A percentile compares a stretch with the other conserved stretches of the same genome.
These are phyloP conservation scores for Meles meles DNA, from an alignment of 2,113 vertebrate species.

Conservation along the genomic window DNA sequence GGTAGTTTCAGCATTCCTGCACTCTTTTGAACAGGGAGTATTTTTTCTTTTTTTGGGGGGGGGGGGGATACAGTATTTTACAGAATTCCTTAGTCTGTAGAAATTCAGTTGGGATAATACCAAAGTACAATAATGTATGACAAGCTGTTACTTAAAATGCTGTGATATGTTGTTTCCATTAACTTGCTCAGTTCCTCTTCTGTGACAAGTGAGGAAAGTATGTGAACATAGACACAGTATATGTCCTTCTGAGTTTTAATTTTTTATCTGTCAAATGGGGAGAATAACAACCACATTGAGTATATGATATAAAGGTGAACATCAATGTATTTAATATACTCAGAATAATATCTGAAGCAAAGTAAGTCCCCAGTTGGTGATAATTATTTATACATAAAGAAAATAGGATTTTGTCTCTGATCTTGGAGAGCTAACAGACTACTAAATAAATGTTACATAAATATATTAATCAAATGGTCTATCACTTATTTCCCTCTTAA, in stretches of 20 bases:
- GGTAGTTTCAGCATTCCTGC: not conserved
- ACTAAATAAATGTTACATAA: not conserved
- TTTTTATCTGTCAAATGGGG: not conserved
- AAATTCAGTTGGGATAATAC: not conserved
- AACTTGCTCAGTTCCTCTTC: not conserved
- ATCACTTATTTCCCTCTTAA: not conserved
- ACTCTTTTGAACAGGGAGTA: not conserved
- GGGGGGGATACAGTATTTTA: not conserved
- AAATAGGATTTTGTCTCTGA: not conserved
- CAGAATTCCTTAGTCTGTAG: not conserved
- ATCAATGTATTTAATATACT: not conserved
- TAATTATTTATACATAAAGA: not conserved
- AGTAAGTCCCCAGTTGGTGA: not conserved
- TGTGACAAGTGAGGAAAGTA: not conserved
- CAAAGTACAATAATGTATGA: not conserved
- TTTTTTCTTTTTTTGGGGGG: not conserved
- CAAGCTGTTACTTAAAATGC: not conserved
- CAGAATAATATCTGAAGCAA: not conserved
- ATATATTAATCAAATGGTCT: not conserved
- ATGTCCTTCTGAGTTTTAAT: not conserved
- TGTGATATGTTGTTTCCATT: not conserved
- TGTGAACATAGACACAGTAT: not conserved
- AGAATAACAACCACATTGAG: not conserved
- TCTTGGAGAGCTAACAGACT: not conserved
- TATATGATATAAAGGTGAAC: not conserved